A percentile compares a stretch with the other conserved stretches of the same genome.
Evolutionary conservation across 2,888 invertebrate genomes (phyloP).

Genomic region (Sussaba pulchella): DNA sequence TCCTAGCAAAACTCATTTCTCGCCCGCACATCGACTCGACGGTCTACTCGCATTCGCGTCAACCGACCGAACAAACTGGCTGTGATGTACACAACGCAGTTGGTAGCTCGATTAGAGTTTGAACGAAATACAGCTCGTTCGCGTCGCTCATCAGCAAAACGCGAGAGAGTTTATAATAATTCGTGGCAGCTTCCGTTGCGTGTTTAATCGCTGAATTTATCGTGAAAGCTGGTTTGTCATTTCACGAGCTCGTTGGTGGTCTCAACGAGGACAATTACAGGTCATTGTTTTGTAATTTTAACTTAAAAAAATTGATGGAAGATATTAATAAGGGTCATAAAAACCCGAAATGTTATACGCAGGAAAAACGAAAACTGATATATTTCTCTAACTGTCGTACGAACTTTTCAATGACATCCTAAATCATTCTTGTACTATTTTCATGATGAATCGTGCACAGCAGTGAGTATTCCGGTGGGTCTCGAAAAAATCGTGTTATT

Average conservation of each 20-base stretch:
- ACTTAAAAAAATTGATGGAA: neutral
- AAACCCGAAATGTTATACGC: no score
- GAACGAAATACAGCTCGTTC: slow-evolving; percentile 52
- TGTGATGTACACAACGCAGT: slow-evolving; percentile 14
- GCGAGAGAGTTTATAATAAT: slow-evolving; percentile 57
- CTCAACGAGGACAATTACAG: slow-evolving; percentile 28
- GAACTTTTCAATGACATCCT: no score
- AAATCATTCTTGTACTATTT: no score
- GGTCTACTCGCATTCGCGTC: slow-evolving; percentile 36
- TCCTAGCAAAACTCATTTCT: slow-evolving; percentile 67
- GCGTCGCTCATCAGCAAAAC: slow-evolving; percentile 32
- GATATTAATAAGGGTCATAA: no score
- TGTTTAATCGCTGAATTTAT: slow-evolving; percentile 48
- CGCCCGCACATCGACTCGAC: slow-evolving; percentile 57
- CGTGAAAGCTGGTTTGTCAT: slow-evolving; percentile 58
- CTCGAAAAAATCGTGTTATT: neutral
- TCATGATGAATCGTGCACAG: neutral
- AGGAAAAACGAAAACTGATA: no score
- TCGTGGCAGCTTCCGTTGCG: slow-evolving; percentile 40
- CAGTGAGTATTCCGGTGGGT: no score
- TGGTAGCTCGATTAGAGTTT: slow-evolving; percentile 48
- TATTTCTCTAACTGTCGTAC: no score
- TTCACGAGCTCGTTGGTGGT: slow-evolving; percentile 15
- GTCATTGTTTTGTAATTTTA: neutral
- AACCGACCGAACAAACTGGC: slow-evolving; percentile 15